Conservation (phyloP, 2,888 invertebrate species). For the Tuberolachnus salignus region DNA sequence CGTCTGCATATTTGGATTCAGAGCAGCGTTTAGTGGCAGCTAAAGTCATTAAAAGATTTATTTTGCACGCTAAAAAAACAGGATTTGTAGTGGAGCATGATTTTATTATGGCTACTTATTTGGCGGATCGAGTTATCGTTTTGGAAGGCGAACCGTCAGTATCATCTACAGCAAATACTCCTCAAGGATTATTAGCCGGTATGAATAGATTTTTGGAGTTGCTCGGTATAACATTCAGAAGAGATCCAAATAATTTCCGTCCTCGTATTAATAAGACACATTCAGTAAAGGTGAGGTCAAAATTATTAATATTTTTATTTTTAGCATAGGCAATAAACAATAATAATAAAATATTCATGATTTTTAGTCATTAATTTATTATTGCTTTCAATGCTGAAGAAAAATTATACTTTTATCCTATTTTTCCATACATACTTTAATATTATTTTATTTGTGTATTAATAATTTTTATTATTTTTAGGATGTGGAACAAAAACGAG, state of each 20-base stretch:
- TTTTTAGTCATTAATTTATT: no score
- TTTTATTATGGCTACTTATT: constrained; percentile 99
- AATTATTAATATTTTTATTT: neutral
- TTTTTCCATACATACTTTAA: constrained; percentile 10
- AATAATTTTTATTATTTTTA: constrained; percentile 63
- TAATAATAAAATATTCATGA: no score
- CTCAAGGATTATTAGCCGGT: constrained; percentile 91
- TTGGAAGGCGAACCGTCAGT: constrained; percentile 95
- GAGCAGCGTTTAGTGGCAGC: constrained; percentile 99
- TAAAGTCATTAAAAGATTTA: constrained; percentile 98
- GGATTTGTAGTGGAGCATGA: constrained; percentile 99
- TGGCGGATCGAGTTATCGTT: constrained; percentile 97
- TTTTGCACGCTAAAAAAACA: constrained; percentile 98
- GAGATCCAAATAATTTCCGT: constrained; percentile 98
- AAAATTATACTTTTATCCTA: neutral
- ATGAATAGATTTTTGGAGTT: constrained; percentile 98
- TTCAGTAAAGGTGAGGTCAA: constrained; percentile 81
- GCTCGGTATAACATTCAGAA: constrained; percentile 94
- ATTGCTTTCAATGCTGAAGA: no score
- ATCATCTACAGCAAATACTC: constrained; percentile 85
- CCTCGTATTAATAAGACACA: constrained; percentile 96
- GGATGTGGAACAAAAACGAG: constrained; percentile 96
- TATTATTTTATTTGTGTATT: neutral
- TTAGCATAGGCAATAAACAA: no score
- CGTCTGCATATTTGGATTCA: constrained; percentile 98